Percentiles rank a stretch among this genome's conserved stretches.
Evolutionary conservation across 2,888 invertebrate genomes (phyloP).

Genomic region (Apotomis betuletana): DNA sequence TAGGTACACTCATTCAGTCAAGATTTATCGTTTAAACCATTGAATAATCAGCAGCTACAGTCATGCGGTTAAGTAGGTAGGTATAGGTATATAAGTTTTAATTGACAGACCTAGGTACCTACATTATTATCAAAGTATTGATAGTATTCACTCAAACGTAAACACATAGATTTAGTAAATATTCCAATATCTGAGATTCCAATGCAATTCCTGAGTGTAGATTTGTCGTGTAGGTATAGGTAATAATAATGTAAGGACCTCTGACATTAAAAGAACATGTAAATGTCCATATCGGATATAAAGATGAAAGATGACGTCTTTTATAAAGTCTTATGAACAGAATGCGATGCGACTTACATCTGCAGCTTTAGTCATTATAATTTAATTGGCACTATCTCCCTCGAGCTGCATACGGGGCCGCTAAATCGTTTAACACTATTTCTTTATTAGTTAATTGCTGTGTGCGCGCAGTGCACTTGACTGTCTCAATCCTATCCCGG

Average conservation of each 20-base stretch:
- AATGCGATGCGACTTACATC: not conserved
- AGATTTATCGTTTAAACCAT: constrained; percentile 21
- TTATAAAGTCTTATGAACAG: constrained; percentile 1
- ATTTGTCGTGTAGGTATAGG: too few relatives aligned
- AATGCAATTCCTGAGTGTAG: too few relatives aligned
- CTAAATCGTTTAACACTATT: constrained; percentile 38
- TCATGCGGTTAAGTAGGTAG: not conserved
- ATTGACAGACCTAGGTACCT: too few relatives aligned
- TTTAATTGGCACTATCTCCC: not conserved
- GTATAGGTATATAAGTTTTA: too few relatives aligned
- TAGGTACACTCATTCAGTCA: constrained; percentile 25
- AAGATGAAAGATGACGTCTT: constrained; percentile 30
- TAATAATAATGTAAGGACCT: not conserved
- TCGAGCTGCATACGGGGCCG: constrained; percentile 2
- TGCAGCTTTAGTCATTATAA: not conserved
- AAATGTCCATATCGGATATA: constrained; percentile 1
- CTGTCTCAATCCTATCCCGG: constrained; percentile 31
- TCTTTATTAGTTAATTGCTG: constrained; percentile 47
- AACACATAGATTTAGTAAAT: too few relatives aligned
- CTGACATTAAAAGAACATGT: not conserved
- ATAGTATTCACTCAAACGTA: too few relatives aligned
- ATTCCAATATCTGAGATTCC: too few relatives aligned
- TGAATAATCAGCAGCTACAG: constrained; percentile 23
- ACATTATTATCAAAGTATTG: too few relatives aligned
- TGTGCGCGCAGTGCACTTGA: constrained; percentile 20